These are phyloP conservation scores for Molothrus aeneus DNA, from an alignment of 2,797 vertebrate genomes.

Conservation along the genomic window DNA sequence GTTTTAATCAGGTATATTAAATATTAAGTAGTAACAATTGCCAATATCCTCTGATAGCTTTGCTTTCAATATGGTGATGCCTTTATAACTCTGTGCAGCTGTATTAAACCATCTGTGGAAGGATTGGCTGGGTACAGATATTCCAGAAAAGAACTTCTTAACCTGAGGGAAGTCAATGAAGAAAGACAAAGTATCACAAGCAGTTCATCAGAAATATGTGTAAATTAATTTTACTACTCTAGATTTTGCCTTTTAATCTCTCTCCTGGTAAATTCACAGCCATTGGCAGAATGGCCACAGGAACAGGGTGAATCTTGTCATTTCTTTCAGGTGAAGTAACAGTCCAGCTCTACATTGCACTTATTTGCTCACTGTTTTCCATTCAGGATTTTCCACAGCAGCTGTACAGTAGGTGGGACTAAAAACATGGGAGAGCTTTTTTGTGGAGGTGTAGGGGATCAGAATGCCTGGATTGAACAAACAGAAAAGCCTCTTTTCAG, in stretches of 20 bases:
- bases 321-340: neutral
- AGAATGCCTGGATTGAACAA: neutral
- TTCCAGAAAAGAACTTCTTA: neutral
- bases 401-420: neutral
- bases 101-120: neutral
- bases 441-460: neutral
- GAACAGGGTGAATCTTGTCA: neutral
- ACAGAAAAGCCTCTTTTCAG: neutral
- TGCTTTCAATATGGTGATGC: neutral
- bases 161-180: neutral
- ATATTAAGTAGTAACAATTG: neutral
- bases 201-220: neutral
- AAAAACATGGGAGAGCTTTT: neutral
- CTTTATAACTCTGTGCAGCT: conserved; percentile 23
- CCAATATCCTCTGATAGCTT: neutral
- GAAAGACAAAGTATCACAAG: neutral
- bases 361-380: neutral
- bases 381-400: neutral
- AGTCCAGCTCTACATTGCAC: neutral
- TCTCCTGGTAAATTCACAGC: neutral
- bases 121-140: neutral
- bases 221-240: neutral
- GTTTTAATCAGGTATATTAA: neutral
- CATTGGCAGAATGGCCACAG: neutral
- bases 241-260: neutral